These are phyloP conservation scores for Muscina levida DNA, from an alignment of 2,888 invertebrate species.

Conservation along the genomic window DNA sequence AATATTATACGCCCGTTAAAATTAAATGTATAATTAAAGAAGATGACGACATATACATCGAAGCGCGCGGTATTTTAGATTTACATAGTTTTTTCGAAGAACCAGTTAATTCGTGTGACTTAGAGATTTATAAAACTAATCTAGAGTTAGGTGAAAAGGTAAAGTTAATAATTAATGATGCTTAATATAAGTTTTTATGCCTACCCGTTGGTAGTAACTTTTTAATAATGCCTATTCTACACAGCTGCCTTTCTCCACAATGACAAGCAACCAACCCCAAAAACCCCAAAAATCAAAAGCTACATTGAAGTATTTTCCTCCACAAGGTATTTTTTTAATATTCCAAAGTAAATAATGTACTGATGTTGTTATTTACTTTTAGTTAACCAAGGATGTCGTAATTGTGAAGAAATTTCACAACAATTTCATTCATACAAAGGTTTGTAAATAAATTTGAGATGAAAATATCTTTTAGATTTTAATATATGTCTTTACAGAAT, in stretches of 20 bases:
- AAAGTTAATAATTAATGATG: constrained; percentile 37
- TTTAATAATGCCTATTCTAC: constrained; percentile 48
- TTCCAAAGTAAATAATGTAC: constrained; percentile 8
- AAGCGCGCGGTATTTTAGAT: constrained; percentile 30
- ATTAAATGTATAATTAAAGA: constrained; percentile 31
- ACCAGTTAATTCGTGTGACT: constrained; percentile 47
- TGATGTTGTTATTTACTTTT: constrained; percentile 28
- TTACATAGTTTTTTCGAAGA: constrained; percentile 39
- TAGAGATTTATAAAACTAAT: constrained; percentile 42
- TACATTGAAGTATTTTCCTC: constrained; percentile 46
- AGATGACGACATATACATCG: constrained; percentile 30
- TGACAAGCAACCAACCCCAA: constrained; percentile 19
- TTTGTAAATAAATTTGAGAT: no score
- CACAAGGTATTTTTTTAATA: constrained; percentile 43
- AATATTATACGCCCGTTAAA: constrained; percentile 43
- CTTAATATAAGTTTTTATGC: constrained; percentile 44
- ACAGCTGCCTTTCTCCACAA: constrained; percentile 50
- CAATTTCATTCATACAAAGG: constrained; percentile 40
- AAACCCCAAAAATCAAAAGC: constrained; percentile 39
- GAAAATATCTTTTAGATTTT: neutral
- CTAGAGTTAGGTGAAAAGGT: constrained; percentile 35
- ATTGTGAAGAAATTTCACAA: constrained; percentile 33
- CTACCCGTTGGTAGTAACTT: constrained; percentile 28
- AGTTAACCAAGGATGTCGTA: constrained; percentile 26
- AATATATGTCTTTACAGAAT: no score